These are phyloP conservation scores for Alitta virens DNA, from an alignment of 2,888 invertebrate genomes.

Conservation along the genomic window DNA sequence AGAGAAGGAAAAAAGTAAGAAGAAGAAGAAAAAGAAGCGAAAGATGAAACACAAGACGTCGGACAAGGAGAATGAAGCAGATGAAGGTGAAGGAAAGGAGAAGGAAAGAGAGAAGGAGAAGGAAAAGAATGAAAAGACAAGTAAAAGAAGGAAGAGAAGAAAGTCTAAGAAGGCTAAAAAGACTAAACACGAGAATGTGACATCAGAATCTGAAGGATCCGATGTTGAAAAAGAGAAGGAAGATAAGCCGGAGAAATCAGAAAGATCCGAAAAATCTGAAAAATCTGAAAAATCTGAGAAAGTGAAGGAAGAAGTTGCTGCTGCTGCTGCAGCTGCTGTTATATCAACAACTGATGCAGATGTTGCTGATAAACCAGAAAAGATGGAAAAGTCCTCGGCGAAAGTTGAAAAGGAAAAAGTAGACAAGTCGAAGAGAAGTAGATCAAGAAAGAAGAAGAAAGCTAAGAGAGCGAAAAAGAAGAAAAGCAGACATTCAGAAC, in stretches of 20 bases:
- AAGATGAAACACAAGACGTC: conserved; percentile 27
- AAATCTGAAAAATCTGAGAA: not conserved
- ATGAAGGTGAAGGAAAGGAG: not conserved
- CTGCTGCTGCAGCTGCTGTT: no score
- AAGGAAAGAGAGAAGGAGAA: conserved; percentile 16
- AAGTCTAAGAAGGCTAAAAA: conserved; percentile 14
- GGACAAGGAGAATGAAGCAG: conserved; percentile 18
- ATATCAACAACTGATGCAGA: no score
- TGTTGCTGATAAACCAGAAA: no score
- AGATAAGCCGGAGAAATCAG: conserved; percentile 3
- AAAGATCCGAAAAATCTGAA: not conserved
- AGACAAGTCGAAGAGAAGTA: conserved; percentile 11
- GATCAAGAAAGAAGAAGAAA: conserved; percentile 9
- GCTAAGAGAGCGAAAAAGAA: conserved; percentile 13
- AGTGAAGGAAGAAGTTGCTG: no score
- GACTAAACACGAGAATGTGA: not conserved
- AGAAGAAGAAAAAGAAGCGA: conserved; percentile 33
- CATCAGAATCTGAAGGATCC: conserved; percentile 9
- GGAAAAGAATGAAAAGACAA: conserved; percentile 24
- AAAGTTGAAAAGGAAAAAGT: conserved; percentile 8
- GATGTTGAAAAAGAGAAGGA: conserved; percentile 5
- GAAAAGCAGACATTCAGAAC: conserved; percentile 27
- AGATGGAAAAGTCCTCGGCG: conserved; percentile 3
- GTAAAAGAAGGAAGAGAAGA: conserved; percentile 6
- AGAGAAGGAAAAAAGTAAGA: conserved; percentile 33